phyloP scores from a whole-genome alignment of 2,888 invertebrate genomes.

The Arge pagana region DNA sequence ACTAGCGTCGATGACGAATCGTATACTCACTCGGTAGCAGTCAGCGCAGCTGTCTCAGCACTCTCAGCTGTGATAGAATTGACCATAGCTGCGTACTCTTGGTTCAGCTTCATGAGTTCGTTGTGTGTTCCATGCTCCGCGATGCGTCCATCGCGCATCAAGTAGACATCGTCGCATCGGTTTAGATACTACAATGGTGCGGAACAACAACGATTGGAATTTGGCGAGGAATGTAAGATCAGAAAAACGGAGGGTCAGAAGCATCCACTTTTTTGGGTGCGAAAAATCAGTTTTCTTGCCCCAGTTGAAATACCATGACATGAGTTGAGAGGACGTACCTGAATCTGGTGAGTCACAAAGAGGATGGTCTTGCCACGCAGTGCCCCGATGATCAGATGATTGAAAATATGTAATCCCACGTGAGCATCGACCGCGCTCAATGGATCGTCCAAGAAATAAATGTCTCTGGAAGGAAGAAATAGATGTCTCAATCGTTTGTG shows the following conservation, averaged over 20 bases:
- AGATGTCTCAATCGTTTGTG: too few relatives aligned
- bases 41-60: too few relatives aligned
- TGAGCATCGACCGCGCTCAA: conserved; percentile 62
- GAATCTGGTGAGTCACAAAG: conserved; percentile 67
- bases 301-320: too few relatives aligned
- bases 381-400: conserved; percentile 60
- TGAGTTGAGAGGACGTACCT: conserved; percentile 54
- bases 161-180: conserved; percentile 64
- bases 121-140: conserved; percentile 63
- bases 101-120: conserved; percentile 56
- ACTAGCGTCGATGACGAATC: too few relatives aligned
- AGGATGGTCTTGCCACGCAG: conserved; percentile 63
- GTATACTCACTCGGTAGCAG: too few relatives aligned
- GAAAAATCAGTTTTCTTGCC: too few relatives aligned
- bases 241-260: too few relatives aligned
- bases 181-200: conserved; percentile 64
- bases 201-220: too few relatives aligned
- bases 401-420: conserved; percentile 62
- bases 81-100: conserved; percentile 51
- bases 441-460: conserved; percentile 66
- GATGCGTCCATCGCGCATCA: conserved; percentile 64
- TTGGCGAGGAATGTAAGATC: too few relatives aligned
- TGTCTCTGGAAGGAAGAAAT: conserved; percentile 57
- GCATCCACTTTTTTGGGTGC: too few relatives aligned
- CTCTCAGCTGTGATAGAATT: conserved; percentile 29